Evolutionary conservation across 1,140 invertebrate species (phyloP).

Genomic region (Atta colombica): DNA sequence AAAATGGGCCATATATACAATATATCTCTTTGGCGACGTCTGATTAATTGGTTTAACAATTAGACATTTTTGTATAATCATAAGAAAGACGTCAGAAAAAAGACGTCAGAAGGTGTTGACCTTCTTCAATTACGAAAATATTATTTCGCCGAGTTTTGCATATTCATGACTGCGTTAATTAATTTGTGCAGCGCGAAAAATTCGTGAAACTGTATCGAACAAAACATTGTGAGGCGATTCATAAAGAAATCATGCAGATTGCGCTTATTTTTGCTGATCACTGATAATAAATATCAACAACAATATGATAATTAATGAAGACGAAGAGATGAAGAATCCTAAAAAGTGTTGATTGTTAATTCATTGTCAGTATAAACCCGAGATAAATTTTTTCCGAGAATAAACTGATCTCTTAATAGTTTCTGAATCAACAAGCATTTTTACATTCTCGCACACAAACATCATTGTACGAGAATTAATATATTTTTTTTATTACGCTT

Average conservation of each 20-base stretch:
- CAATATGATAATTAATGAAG: constrained; percentile 26
- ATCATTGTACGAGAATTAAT: background rate
- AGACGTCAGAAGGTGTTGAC: constrained; percentile 1
- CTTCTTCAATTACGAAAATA: constrained; percentile 9
- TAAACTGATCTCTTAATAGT: background rate
- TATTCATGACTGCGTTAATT: background rate
- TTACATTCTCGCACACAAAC: background rate
- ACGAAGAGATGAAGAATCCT: background rate
- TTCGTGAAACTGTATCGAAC: background rate
- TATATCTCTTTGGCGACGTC: background rate
- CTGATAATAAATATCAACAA: constrained; percentile 27
- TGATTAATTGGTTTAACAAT: constrained; percentile 1
- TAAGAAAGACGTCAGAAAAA: background rate
- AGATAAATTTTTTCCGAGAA: constrained; percentile 56
- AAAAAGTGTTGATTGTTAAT: background rate
- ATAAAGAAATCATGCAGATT: background rate
- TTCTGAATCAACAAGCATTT: background rate
- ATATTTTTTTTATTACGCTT: background rate
- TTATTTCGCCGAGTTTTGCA: background rate
- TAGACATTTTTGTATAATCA: constrained; percentile 5
- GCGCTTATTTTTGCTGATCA: constrained; percentile 15
- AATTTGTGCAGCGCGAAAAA: no score
- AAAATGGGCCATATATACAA: background rate
- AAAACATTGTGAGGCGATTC: background rate
- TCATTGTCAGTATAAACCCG: background rate